Percentiles rank a stretch among this genome's conserved stretches.
Conservation (phyloP, 1,140 invertebrate species). For the Epicauta chinensis region DNA sequence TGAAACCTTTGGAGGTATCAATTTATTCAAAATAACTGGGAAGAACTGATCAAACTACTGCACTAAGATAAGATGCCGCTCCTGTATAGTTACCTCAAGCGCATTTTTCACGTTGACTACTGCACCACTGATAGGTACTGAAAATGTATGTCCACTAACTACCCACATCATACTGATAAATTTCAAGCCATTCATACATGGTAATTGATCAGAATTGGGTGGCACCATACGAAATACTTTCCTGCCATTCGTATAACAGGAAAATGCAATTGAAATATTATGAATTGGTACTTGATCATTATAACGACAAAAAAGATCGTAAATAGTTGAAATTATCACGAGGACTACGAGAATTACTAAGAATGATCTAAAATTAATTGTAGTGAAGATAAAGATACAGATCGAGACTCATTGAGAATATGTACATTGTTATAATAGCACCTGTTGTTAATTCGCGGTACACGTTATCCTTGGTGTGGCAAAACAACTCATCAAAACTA, state of each 20-base stretch:
- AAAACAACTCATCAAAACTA: slow-evolving; percentile 6
- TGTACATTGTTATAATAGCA: slow-evolving; percentile 23
- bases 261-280: slow-evolving; percentile 34
- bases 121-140: background rate
- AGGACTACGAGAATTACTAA: slow-evolving; percentile 14
- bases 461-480: slow-evolving; percentile 18
- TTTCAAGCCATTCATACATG: slow-evolving; percentile 51
- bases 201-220: slow-evolving; percentile 30
- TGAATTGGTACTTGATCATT: slow-evolving; percentile 1
- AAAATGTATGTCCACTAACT: slow-evolving; percentile 52
- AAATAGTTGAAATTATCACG: slow-evolving; percentile 14
- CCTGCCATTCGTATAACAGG: slow-evolving; percentile 39
- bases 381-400: background rate
- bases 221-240: slow-evolving; percentile 31
- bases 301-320: slow-evolving; percentile 19
- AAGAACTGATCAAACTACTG: no score
- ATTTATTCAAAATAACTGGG: no score
- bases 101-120: background rate
- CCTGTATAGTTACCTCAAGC: background rate
- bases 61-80: no score
- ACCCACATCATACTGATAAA: slow-evolving; percentile 59
- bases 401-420: slow-evolving; percentile 1
- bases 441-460: slow-evolving; percentile 11
- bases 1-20: no score
- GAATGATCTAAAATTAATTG: slow-evolving; percentile 20